Percentiles rank a stretch among this genome's conserved stretches.
Conservation (phyloP, 1,140 invertebrate species). For the Notospermus geniculatus region DNA sequence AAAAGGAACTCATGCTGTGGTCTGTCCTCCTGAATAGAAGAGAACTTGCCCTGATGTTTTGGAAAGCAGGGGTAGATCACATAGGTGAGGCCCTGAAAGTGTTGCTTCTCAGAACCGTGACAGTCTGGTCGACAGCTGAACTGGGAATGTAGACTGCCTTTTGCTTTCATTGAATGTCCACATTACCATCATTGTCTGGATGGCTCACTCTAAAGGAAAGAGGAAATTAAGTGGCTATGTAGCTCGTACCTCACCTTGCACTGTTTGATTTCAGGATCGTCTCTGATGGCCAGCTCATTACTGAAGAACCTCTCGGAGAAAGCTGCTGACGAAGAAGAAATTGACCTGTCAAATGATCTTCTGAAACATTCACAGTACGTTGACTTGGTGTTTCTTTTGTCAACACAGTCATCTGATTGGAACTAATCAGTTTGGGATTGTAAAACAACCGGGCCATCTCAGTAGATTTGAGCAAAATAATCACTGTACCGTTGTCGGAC, state of each 20-base stretch:
- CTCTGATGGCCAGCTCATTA: constrained; percentile 41
- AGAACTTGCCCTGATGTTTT: constrained; percentile 47
- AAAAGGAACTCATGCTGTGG: constrained; percentile 51
- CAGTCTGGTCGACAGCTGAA: no score
- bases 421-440: no score
- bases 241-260: neutral
- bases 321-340: constrained; percentile 45
- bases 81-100: no score
- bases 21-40: constrained; percentile 48
- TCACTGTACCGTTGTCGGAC: neutral
- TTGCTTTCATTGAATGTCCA: constrained; percentile 10
- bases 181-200: no score
- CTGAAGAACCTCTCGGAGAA: constrained; percentile 36
- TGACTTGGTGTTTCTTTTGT: neutral
- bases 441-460: neutral
- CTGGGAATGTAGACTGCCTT: neutral
- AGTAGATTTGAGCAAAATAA: neutral
- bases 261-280: constrained; percentile 29
- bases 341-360: constrained; percentile 39
- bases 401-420: neutral
- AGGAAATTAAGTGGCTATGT: neutral
- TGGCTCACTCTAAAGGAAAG: neutral
- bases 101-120: no score
- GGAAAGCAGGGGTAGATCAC: constrained; percentile 44
- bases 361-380: constrained; percentile 13